Evolutionary conservation across 2,113 vertebrate species (phyloP).

Genomic region (Paradoxurus hermaphroditus): DNA sequence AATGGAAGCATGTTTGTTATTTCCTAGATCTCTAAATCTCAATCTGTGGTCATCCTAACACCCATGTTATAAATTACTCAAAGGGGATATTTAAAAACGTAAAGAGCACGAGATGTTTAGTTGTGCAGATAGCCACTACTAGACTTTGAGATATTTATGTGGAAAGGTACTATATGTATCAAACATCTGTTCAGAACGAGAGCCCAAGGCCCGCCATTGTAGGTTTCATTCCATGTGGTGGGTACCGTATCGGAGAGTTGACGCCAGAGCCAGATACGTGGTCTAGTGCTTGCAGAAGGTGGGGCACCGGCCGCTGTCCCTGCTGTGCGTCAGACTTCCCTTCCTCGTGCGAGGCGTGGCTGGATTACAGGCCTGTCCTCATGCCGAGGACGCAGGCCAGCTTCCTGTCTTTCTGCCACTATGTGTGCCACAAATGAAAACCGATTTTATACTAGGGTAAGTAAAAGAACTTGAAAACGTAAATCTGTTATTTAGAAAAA

Average conservation of each 20-base stretch:
- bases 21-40: slow-evolving; percentile 3
- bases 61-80: slow-evolving; percentile 25
- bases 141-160: slow-evolving; percentile 24
- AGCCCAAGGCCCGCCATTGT: background rate
- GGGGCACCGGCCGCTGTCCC: fast-evolving
- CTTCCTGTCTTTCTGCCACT: background rate
- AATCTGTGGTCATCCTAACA: background rate
- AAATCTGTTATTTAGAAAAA: background rate
- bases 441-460: background rate
- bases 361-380: background rate
- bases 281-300: background rate
- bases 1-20: background rate
- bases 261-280: background rate
- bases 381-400: background rate
- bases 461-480: background rate
- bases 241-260: background rate
- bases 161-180: background rate
- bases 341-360: background rate
- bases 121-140: background rate
- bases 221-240: background rate
- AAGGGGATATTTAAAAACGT: background rate
- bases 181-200: background rate
- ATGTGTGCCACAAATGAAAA: background rate
- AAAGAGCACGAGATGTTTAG: slow-evolving; percentile 47
- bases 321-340: fast-evolving